Evolutionary conservation across 2,888 invertebrate genomes (phyloP).

Genomic region (Gisinianus flammeolus): DNA sequence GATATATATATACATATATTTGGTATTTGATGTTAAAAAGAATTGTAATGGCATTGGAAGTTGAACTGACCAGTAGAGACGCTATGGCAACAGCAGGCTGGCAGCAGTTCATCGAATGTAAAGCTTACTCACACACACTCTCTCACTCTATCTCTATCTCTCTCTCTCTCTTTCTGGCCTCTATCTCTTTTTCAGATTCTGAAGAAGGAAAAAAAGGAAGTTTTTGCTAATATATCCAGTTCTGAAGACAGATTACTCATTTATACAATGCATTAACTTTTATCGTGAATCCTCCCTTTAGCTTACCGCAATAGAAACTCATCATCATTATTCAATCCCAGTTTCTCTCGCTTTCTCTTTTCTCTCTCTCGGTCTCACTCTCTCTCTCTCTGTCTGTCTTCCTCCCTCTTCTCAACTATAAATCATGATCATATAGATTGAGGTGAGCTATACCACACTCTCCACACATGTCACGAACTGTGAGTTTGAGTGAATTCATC

Average conservation of each 20-base stretch:
- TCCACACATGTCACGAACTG: conserved; percentile 40
- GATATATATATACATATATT: too few relatives aligned
- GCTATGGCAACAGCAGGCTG: too few relatives aligned
- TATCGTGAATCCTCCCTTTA: conserved; percentile 40
- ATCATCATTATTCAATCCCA: conserved; percentile 40
- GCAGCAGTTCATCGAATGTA: neutral
- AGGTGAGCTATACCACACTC: conserved; percentile 16
- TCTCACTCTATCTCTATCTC: neutral
- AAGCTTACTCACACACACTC: neutral
- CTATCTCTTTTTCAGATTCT: too few relatives aligned
- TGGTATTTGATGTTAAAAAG: too few relatives aligned
- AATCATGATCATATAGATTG: conserved; percentile 40
- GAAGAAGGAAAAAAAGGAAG: conserved; percentile 10
- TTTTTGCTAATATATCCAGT: conserved; percentile 36
- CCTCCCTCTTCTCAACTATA: conserved; percentile 18
- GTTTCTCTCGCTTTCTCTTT: conserved; percentile 16
- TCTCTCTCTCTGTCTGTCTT: neutral
- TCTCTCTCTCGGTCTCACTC: conserved; percentile 22
- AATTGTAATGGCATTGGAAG: conserved; percentile 4
- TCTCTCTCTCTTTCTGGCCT: neutral
- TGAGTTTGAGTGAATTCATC: conserved; percentile 39
- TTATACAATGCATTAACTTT: conserved; percentile 47
- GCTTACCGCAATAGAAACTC: conserved; percentile 36
- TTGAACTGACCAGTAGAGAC: too few relatives aligned
- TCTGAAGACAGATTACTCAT: conserved; percentile 46